Evolutionary conservation across 2,113 vertebrate species (phyloP).

Genomic region (Ailurus styani): DNA sequence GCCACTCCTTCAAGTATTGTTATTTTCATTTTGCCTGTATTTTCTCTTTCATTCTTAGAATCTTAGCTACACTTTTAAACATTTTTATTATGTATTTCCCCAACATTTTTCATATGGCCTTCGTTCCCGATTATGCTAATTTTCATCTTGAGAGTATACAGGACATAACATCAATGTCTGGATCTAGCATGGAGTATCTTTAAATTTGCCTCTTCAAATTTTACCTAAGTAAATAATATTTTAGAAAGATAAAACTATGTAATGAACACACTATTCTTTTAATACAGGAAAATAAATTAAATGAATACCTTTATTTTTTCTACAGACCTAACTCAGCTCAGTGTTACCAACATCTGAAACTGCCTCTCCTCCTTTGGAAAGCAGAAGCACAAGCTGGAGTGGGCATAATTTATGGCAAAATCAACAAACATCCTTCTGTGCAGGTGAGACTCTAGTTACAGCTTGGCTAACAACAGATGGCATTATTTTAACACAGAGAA

Average conservation of each 20-base stretch:
- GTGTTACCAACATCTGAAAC: neutral
- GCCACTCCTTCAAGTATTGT: neutral
- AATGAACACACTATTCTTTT: neutral
- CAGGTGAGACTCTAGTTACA: constrained; percentile 34
- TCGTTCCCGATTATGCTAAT: neutral
- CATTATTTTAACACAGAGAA: constrained; percentile 60
- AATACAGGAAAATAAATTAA: neutral
- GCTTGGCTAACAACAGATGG: constrained; percentile 46
- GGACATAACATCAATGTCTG: neutral
- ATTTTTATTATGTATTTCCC: neutral
- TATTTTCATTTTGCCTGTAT: neutral
- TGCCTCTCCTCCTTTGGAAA: neutral
- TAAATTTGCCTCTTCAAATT: neutral
- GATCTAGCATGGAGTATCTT: neutral
- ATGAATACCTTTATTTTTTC: neutral
- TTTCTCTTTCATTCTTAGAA: neutral
- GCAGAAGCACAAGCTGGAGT: neutral
- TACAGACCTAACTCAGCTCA: neutral
- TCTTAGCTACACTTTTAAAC: neutral
- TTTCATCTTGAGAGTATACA: neutral
- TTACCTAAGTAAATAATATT: neutral
- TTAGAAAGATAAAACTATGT: neutral
- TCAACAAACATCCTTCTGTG: constrained; percentile 9
- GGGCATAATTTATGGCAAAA: constrained; percentile 11
- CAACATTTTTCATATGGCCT: neutral